A percentile compares a stretch with the other conserved stretches of the same genome.
Evolutionary conservation across 23 tunicate species (phyloP).

Genomic region (Ascidia mentula): DNA sequence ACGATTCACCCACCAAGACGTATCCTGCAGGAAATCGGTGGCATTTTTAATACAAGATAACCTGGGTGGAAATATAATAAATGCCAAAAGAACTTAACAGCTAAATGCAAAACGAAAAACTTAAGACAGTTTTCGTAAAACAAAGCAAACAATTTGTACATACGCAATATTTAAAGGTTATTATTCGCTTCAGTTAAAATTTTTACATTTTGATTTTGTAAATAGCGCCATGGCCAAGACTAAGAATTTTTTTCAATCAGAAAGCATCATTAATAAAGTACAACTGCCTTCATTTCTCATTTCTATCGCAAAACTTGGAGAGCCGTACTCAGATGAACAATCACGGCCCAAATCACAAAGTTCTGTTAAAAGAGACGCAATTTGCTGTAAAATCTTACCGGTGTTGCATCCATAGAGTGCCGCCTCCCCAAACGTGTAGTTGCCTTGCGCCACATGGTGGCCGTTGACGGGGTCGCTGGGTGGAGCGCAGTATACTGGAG

Average conservation of each 20-base stretch:
- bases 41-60: neutral
- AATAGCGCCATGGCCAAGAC: too few species aligned
- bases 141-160: neutral
- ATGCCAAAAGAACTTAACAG: neutral
- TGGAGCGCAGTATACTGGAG: constrained; percentile 37
- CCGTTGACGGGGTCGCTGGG: constrained; percentile 67
- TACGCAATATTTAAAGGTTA: neutral
- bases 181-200: neutral
- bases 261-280: too few species aligned
- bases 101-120: too few species aligned
- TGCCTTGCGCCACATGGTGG: constrained; percentile 28
- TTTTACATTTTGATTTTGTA: too few species aligned
- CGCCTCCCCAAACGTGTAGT: constrained; percentile 44
- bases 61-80: neutral
- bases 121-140: too few species aligned
- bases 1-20: constrained; percentile 23
- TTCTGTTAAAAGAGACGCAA: too few species aligned
- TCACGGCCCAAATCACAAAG: too few species aligned
- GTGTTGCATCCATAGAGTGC: constrained; percentile 41
- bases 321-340: too few species aligned
- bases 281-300: too few species aligned
- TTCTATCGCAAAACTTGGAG: too few species aligned
- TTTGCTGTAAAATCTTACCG: too few species aligned
- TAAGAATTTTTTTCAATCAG: too few species aligned
- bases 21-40: constrained; percentile 33